Percentiles rank a stretch among this genome's conserved stretches.
phyloP scores from a whole-genome alignment of 2,888 invertebrate genomes.

The Sisyra terminalis region DNA sequence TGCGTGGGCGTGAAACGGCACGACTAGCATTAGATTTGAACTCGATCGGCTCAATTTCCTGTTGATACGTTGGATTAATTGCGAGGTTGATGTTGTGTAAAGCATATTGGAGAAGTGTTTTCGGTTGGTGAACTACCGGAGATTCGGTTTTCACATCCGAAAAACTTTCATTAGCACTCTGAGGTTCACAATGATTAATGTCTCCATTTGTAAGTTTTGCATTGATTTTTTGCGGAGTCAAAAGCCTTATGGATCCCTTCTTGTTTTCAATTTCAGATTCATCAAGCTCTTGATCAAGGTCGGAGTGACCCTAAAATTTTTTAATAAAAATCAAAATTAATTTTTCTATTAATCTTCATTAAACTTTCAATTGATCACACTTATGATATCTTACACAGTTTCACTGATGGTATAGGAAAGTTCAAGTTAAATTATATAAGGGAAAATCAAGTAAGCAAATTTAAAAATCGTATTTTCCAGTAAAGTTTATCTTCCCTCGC shows the following conservation, averaged over 20 bases:
- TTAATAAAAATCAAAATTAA: neutral
- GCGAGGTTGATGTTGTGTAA: conserved; percentile 1
- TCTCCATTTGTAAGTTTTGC: neutral
- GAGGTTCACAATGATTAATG: neutral
- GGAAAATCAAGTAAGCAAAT: no score
- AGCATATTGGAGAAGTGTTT: conserved; percentile 3
- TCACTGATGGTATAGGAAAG: no score
- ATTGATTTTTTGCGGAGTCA: neutral
- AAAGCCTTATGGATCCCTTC: no score
- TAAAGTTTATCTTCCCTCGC: no score
- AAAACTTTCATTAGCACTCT: no score
- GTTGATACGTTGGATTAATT: conserved; percentile 1
- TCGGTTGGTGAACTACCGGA: neutral
- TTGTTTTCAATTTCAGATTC: no score
- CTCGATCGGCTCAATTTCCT: neutral
- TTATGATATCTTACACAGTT: no score
- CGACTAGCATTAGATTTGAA: neutral
- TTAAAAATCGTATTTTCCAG: no score
- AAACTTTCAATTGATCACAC: no score
- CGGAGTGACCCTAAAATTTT: neutral
- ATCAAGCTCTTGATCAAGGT: neutral
- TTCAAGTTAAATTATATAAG: no score
- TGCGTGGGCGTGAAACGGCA: neutral
- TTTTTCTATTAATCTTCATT: no score
- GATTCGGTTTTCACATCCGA: neutral